Evolutionary conservation across 2,797 vertebrate genomes (phyloP).

Genomic region (Muscicapa comitata): DNA sequence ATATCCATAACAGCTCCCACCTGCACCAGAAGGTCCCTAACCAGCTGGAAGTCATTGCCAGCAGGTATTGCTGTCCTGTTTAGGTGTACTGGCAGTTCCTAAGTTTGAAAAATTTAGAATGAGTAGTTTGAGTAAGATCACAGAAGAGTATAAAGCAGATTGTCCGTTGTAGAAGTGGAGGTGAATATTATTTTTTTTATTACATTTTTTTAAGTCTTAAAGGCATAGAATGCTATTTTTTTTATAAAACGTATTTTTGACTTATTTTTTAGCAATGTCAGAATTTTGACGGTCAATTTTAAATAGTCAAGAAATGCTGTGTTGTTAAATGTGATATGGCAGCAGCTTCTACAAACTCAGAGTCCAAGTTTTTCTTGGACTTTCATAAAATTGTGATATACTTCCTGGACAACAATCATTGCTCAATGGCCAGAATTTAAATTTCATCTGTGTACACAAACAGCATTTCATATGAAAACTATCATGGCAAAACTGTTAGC

Average conservation of each 20-base stretch:
- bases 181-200: background rate
- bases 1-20: background rate
- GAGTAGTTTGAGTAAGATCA: background rate
- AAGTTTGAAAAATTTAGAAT: background rate
- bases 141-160: background rate
- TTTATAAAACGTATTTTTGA: rapidly evolving
- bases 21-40: background rate
- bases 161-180: background rate
- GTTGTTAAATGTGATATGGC: background rate
- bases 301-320: background rate
- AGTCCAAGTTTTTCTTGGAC: background rate
- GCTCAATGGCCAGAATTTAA: background rate
- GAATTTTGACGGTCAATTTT: background rate
- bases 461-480: background rate
- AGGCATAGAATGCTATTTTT: background rate
- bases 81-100: background rate
- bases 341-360: background rate
- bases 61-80: background rate
- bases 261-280: background rate
- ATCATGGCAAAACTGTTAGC: background rate
- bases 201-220: background rate
- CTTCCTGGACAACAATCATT: background rate
- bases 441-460: background rate
- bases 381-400: background rate
- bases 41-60: background rate